Base-by-base conservation (phyloP, 1,140 invertebrate species). In the Drosophila equinoxialis region DNA sequence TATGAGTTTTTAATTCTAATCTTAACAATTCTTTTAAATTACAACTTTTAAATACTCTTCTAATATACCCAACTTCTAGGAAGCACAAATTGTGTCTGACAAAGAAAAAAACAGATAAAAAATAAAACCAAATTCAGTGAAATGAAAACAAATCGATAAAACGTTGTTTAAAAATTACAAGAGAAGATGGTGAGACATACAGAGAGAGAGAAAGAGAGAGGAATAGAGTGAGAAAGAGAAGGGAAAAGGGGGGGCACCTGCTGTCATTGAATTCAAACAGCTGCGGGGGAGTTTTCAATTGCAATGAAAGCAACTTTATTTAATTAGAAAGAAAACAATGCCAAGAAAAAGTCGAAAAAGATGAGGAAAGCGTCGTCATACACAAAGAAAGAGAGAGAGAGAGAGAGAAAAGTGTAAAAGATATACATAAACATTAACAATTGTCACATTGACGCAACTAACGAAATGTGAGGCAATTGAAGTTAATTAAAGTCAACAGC, bases 381-480 rank as follows among this genome's bases (percentile, higher is more conserved):
- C 5, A 6, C 5, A 30, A 5, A 30, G 6, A 30, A 0, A 30
- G 30, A 5, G 26, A 30, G 5, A 30, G 30, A 30, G 5, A 30
- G 6, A 6, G 68, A 57, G 58, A 23, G 45, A 79, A 74, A 70
- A 57, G 64, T 54, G 30, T 45, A 45, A 48, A 45, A 68, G 60
- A 26, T 54, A 75, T 68, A 85, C 63, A 74, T 83, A 75, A 81
- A 71, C 71, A 64, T 64, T 77, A 65, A 65, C 83, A 86, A 87
- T 86, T 86, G 83, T 87, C 84, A 70, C 77, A 87, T 87, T 87
- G 84, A 87, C 83, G 84, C 84, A 87, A 87, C 64, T 51, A 51
- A 35, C 61, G 5, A 48, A 17, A 54, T 54, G 64, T 41, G 6
- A 48, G n/a, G 74, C 82, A 86, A 86, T 79, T 82, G 75, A 75